phyloP scores from a whole-genome alignment of 2,113 vertebrate species.

The Chionomys nivalis region DNA sequence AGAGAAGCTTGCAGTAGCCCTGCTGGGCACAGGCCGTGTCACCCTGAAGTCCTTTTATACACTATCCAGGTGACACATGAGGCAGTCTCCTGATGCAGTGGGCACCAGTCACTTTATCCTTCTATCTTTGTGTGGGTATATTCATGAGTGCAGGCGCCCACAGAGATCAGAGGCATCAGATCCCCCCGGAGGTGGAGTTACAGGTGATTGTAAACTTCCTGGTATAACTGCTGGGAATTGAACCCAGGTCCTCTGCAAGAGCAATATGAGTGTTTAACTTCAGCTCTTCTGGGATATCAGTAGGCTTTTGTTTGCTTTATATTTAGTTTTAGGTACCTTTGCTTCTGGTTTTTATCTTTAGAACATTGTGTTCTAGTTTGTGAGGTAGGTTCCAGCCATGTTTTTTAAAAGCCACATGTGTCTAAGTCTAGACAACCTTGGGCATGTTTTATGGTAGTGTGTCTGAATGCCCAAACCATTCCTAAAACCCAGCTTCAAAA shows the following conservation, averaged over 20 bases:
- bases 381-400: not conserved
- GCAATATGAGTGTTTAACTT: not conserved
- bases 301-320: constrained; percentile 17
- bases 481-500: not conserved
- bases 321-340: constrained; percentile 52
- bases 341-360: constrained; percentile 18
- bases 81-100: not conserved
- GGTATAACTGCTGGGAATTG: not conserved
- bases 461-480: constrained; percentile 2
- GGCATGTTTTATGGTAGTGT: not conserved
- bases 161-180: not conserved
- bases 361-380: constrained; percentile 23
- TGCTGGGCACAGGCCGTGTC: not conserved
- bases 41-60: not conserved
- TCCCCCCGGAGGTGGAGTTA: not conserved
- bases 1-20: not conserved
- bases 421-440: not conserved
- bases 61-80: not conserved
- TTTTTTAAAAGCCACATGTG: constrained; percentile 26
- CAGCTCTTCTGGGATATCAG: not conserved
- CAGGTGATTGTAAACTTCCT: not conserved
- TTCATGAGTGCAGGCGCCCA: not conserved
- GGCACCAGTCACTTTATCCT: not conserved
- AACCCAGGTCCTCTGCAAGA: not conserved
- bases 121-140: not conserved